phyloP scores from a whole-genome alignment of 2,113 vertebrate genomes.

The Jacana jacana region DNA sequence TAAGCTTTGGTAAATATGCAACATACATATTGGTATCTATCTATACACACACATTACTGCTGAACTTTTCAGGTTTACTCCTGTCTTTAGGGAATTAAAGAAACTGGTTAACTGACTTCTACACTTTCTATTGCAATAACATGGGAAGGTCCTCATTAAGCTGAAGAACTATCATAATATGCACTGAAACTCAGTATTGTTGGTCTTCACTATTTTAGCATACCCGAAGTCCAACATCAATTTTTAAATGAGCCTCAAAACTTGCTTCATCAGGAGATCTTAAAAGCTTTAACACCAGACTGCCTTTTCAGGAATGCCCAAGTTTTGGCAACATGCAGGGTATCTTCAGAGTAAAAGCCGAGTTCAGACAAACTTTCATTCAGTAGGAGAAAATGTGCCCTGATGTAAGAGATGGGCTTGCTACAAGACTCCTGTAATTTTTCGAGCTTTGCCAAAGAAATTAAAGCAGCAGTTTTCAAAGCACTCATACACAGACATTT shows the following conservation, averaged over 20 bases:
- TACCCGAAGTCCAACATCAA: background rate
- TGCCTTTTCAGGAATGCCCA: background rate
- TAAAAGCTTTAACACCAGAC: background rate
- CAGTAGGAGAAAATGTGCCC: background rate
- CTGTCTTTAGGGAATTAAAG: background rate
- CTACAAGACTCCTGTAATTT: background rate
- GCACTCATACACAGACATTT: background rate
- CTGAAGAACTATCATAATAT: background rate
- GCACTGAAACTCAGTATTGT: background rate
- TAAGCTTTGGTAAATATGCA: background rate
- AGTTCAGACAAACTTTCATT: background rate
- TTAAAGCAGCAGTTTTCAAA: background rate
- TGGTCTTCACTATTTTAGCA: background rate
- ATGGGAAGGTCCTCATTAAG: background rate
- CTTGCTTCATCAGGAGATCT: background rate
- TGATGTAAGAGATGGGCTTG: background rate
- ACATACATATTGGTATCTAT: no score
- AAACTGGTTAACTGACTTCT: background rate
- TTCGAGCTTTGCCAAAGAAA: background rate
- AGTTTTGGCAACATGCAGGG: background rate
- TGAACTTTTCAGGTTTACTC: background rate
- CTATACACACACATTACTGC: no score
- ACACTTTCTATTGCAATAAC: background rate
- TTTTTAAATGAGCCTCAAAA: background rate
- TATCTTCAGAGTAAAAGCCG: background rate